These are phyloP conservation scores for Catagonus wagneri DNA, from an alignment of 2,113 vertebrate genomes.

Conservation along the genomic window DNA sequence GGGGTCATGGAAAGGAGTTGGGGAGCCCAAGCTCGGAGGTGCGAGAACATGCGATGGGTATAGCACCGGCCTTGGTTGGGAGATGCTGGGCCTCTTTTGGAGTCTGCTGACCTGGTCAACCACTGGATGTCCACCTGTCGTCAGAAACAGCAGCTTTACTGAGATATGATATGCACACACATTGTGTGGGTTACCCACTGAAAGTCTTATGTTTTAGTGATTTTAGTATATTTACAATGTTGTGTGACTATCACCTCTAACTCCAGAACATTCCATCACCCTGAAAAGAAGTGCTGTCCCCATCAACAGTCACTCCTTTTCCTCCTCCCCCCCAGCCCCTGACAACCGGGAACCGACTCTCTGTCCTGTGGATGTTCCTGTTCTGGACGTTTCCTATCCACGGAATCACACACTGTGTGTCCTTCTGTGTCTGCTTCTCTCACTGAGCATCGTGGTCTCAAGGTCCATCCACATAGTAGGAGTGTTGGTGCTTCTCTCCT, in stretches of 20 bases:
- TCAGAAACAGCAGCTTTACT: neutral
- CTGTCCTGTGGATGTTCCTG: neutral
- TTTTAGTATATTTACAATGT: neutral
- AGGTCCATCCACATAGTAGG: accelerated
- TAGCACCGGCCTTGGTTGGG: neutral
- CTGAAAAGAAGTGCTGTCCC: neutral
- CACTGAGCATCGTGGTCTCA: neutral
- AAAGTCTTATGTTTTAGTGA: neutral
- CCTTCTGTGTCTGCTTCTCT: neutral
- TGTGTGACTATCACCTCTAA: too few relatives aligned
- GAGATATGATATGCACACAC: neutral
- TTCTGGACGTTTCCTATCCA: accelerated
- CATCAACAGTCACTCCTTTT: neutral
- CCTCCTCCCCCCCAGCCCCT: too few relatives aligned
- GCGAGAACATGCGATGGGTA: neutral
- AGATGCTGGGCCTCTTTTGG: neutral
- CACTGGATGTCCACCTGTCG: accelerated
- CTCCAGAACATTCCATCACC: neutral
- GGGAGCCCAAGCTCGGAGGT: neutral
- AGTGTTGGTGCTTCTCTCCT: neutral
- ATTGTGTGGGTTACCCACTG: neutral
- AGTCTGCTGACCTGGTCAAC: neutral
- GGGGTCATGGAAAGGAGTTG: neutral
- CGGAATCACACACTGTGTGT: neutral
- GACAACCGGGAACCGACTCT: neutral